These are phyloP conservation scores for Enteromius trimaculatus DNA, from an alignment of 2,797 vertebrate genomes.

Conservation along the genomic window DNA sequence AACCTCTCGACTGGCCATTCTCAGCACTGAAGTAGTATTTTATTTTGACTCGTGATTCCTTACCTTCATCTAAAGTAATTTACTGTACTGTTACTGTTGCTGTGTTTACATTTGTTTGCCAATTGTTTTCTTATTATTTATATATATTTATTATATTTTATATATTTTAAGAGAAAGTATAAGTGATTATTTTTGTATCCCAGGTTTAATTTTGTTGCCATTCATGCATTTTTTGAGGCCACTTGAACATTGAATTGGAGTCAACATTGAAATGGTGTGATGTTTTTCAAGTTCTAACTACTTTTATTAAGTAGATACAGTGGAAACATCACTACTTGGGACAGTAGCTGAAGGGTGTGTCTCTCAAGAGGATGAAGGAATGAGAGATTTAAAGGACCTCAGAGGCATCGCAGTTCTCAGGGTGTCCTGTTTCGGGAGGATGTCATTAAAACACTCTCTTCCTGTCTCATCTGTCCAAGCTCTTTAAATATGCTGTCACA, in stretches of 20 bases:
- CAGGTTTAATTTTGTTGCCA: background rate
- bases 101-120: background rate
- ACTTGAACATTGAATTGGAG: background rate
- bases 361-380: constrained; percentile 62
- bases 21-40: background rate
- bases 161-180: background rate
- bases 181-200: background rate
- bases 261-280: background rate
- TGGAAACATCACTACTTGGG: background rate
- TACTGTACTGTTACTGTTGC: background rate
- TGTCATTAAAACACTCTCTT: constrained; percentile 49
- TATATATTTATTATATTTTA: background rate
- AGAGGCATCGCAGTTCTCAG: constrained; percentile 68
- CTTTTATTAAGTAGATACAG: constrained; percentile 3
- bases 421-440: constrained; percentile 69
- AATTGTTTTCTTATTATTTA: too few species aligned
- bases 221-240: background rate
- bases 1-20: background rate
- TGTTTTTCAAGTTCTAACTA: constrained; percentile 10
- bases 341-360: constrained; percentile 54
- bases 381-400: constrained; percentile 71
- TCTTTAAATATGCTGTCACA: constrained; percentile 38
- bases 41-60: constrained; percentile 1
- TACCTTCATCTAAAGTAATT: background rate
- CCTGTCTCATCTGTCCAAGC: constrained; percentile 46